Conservation (phyloP, 2,888 invertebrate genomes). For the Ormyrus rosae region DNA sequence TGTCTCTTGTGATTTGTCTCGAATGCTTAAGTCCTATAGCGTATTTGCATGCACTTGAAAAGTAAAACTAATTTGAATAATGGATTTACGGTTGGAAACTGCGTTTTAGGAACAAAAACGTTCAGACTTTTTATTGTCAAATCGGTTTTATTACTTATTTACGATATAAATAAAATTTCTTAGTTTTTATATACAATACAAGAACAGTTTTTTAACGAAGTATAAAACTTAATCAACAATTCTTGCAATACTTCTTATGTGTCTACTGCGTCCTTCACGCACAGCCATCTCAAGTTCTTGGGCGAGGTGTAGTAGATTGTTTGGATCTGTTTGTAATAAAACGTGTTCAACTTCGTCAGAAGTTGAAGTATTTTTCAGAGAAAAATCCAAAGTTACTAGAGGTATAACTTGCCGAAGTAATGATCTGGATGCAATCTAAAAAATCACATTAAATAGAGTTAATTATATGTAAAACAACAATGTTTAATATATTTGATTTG, state of each 20-base stretch:
- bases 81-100: conserved; percentile 39
- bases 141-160: neutral
- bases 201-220: conserved; percentile 15
- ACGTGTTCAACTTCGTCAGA: conserved; percentile 66
- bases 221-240: conserved; percentile 47
- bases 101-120: conserved; percentile 3
- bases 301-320: conserved; percentile 78
- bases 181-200: conserved; percentile 2
- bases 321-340: conserved; percentile 78
- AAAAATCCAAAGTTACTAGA: conserved; percentile 79
- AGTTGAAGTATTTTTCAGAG: conserved; percentile 73
- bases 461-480: conserved; percentile 24
- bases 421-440: conserved; percentile 79
- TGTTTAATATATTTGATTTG: conserved; percentile 1
- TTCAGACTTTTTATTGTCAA: neutral
- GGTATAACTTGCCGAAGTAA: conserved; percentile 79
- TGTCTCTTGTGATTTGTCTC: conserved; percentile 63
- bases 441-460: neutral
- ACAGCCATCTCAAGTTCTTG: conserved; percentile 79
- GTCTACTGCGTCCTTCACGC: conserved; percentile 79
- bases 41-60: conserved; percentile 59
- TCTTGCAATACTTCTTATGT: conserved; percentile 78
- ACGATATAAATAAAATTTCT: conserved; percentile 36
- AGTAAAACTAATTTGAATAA: conserved; percentile 57
- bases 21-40: conserved; percentile 57